Evolutionary conservation across 2,113 vertebrate species (phyloP).

Genomic region (Erythrocebus patas): DNA sequence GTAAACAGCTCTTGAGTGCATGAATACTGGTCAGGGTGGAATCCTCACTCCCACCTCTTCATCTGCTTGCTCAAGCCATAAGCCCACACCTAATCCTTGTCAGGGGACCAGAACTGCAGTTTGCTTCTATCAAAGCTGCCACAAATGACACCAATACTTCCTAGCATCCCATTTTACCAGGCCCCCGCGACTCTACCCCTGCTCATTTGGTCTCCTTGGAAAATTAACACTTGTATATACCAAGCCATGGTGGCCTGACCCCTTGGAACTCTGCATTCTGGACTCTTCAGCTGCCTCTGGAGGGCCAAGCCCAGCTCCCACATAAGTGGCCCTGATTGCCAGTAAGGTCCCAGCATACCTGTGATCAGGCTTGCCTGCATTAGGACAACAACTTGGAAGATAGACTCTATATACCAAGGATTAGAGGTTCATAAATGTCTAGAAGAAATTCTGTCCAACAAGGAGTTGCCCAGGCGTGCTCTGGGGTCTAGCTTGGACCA

Average conservation of each 20-base stretch:
- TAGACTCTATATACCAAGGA: not conserved
- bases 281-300: not conserved
- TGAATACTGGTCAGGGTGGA: not conserved
- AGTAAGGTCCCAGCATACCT: not conserved
- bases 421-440: not conserved
- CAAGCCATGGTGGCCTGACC: not conserved
- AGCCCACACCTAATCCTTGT: not conserved
- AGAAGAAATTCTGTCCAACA: not conserved
- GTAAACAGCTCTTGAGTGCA: not conserved
- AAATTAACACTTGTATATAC: not conserved
- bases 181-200: fast-evolving
- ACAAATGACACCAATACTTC: not conserved
- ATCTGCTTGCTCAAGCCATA: not conserved
- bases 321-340: not conserved
- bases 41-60: too few species aligned
- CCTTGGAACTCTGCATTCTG: not conserved
- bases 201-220: not conserved
- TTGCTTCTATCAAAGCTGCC: not conserved
- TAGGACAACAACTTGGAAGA: not conserved
- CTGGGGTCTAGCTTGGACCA: too few species aligned
- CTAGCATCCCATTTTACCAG: not conserved
- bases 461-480: not conserved
- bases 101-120: not conserved
- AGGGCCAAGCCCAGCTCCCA: not conserved
- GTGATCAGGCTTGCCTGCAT: not conserved